phyloP scores from a whole-genome alignment of 2,113 vertebrate genomes.

The Silurus glanis region DNA sequence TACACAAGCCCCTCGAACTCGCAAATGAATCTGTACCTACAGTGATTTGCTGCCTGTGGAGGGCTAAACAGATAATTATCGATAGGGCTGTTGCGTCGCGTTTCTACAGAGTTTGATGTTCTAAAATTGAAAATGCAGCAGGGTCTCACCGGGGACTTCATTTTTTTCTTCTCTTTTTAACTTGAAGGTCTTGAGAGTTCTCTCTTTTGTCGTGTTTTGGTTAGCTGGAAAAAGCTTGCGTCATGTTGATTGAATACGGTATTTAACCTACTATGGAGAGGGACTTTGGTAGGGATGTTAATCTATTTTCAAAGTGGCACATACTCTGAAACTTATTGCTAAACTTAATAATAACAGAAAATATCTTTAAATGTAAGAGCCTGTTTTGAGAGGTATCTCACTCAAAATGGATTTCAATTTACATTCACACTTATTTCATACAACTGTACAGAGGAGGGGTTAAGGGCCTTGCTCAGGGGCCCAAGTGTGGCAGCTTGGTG shows the following conservation, averaged over 20 bases:
- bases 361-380: not conserved
- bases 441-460: too few relatives aligned
- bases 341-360: too few relatives aligned
- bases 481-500: too few relatives aligned
- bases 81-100: slow-evolving; percentile 59
- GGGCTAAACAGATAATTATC: slow-evolving; percentile 55
- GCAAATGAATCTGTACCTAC: slow-evolving; percentile 23
- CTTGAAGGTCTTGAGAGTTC: not conserved
- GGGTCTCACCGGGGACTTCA: slow-evolving; percentile 52
- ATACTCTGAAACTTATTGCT: not conserved
- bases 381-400: not conserved
- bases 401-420: not conserved
- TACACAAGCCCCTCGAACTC: slow-evolving; percentile 23
- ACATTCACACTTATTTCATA: too few relatives aligned
- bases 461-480: too few relatives aligned
- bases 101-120: slow-evolving; percentile 60
- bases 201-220: not conserved
- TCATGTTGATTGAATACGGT: not conserved
- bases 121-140: slow-evolving; percentile 62
- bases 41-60: slow-evolving; percentile 41
- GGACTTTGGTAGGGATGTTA: not conserved
- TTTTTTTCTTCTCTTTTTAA: not conserved
- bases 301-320: not conserved
- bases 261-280: slow-evolving; percentile 1
- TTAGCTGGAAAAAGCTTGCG: not conserved